phyloP scores from a whole-genome alignment of 2,113 vertebrate genomes.

The Furnarius figulus region DNA sequence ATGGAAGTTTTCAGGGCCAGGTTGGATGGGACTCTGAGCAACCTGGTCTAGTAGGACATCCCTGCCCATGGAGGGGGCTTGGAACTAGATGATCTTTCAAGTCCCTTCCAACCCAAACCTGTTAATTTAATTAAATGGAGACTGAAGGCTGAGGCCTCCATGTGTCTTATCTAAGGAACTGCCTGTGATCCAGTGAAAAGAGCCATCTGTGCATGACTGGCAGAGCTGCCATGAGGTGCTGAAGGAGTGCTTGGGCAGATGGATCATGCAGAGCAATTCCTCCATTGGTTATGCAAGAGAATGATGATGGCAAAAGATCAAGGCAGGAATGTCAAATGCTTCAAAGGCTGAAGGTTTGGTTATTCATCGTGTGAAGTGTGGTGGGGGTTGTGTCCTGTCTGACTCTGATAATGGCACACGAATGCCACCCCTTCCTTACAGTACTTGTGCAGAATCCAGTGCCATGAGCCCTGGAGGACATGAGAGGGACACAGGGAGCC shows the following conservation, averaged over 20 bases:
- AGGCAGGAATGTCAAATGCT: not conserved
- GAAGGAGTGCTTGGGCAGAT: not conserved
- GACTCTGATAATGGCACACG: not conserved
- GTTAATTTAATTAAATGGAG: not conserved
- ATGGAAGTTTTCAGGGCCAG: not conserved
- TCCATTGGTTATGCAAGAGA: not conserved
- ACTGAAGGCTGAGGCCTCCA: not conserved
- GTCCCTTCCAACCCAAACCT: not conserved
- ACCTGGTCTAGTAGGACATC: not conserved
- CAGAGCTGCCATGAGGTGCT: not conserved
- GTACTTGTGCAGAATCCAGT: not conserved
- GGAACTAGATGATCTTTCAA: not conserved
- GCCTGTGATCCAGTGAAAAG: not conserved
- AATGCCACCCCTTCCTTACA: not conserved
- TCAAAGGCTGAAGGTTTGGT: not conserved
- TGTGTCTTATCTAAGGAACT: not conserved
- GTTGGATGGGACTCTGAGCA: not conserved
- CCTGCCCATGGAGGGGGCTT: not conserved
- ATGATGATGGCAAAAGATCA: not conserved
- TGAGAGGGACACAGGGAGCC: not conserved
- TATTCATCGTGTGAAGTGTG: fast-evolving
- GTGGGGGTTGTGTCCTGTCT: not conserved
- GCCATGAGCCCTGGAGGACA: fast-evolving
- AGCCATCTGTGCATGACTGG: not conserved
- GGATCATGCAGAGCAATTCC: not conserved